Conservation (phyloP, 2,888 invertebrate genomes). For the Meghimatium bilineatum region DNA sequence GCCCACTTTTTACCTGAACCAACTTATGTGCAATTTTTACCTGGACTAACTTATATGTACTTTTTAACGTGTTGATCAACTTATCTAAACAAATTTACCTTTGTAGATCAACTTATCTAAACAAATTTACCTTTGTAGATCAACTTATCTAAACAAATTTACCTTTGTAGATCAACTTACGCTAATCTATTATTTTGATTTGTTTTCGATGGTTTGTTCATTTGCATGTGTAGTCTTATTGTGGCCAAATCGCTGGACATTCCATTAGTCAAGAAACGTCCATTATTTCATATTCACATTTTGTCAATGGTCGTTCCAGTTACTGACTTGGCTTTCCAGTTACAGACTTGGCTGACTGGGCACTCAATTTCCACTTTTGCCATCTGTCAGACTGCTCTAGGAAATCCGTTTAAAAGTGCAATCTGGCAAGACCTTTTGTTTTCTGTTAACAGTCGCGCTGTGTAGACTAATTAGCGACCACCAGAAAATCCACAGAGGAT, state of each 20-base stretch:
- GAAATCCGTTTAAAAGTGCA: constrained; percentile 1
- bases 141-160: too few relatives aligned
- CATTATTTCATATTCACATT: background rate
- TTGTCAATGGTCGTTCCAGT: background rate
- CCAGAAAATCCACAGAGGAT: constrained; percentile 21
- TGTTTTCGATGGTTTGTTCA: too few relatives aligned
- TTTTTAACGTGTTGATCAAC: too few relatives aligned
- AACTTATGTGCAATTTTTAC: too few relatives aligned
- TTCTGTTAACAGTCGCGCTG: background rate
- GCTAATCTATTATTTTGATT: too few relatives aligned
- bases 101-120: too few relatives aligned
- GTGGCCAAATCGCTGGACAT: background rate
- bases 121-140: too few relatives aligned
- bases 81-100: too few relatives aligned
- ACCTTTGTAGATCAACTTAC: too few relatives aligned
- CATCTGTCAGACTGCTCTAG: background rate
- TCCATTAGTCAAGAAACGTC: background rate
- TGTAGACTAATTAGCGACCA: constrained; percentile 30
- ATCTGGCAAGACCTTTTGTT: background rate
- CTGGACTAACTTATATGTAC: too few relatives aligned
- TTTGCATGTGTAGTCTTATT: background rate
- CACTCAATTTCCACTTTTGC: background rate
- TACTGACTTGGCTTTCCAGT: background rate
- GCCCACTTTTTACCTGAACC: too few relatives aligned
- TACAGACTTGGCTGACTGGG: background rate